phyloP scores from a whole-genome alignment of 2,888 invertebrate species.

The Hypena proboscidalis region DNA sequence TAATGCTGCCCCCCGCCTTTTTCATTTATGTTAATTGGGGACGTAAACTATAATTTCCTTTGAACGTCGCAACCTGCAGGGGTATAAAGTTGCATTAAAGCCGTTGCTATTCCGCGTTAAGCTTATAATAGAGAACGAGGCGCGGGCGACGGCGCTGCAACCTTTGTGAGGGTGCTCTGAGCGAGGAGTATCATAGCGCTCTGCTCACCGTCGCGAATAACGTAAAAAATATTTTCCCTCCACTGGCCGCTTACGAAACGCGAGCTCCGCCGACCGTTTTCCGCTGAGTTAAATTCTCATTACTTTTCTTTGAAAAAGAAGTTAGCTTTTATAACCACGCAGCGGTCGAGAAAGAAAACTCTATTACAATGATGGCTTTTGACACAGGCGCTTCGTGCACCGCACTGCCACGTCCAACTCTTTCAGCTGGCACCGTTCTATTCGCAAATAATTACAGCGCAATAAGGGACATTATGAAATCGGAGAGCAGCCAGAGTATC shows the following conservation, averaged over 20 bases:
- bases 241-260: constrained; percentile 62
- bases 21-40: constrained; percentile 63
- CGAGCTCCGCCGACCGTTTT: constrained; percentile 68
- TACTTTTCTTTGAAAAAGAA: constrained; percentile 79
- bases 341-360: constrained; percentile 72
- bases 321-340: constrained; percentile 76
- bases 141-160: constrained; percentile 47
- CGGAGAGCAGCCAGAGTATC: constrained; percentile 60
- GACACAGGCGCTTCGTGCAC: constrained; percentile 58
- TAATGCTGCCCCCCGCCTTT: constrained; percentile 45
- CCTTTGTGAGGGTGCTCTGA: constrained; percentile 64
- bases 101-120: constrained; percentile 66
- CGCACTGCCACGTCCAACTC: constrained; percentile 56
- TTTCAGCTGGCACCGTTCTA: constrained; percentile 66
- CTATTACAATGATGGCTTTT: constrained; percentile 78
- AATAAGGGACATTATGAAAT: constrained; percentile 66
- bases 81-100: constrained; percentile 67
- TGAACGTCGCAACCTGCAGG: constrained; percentile 51
- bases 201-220: constrained; percentile 62
- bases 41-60: constrained; percentile 61
- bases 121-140: constrained; percentile 65
- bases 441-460: constrained; percentile 72
- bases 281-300: constrained; percentile 82
- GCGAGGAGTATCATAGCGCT: constrained; percentile 55
- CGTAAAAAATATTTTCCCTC: constrained; percentile 73